Conservation (phyloP, 2,797 vertebrate genomes). For the Silurus lanzhouensis region DNA sequence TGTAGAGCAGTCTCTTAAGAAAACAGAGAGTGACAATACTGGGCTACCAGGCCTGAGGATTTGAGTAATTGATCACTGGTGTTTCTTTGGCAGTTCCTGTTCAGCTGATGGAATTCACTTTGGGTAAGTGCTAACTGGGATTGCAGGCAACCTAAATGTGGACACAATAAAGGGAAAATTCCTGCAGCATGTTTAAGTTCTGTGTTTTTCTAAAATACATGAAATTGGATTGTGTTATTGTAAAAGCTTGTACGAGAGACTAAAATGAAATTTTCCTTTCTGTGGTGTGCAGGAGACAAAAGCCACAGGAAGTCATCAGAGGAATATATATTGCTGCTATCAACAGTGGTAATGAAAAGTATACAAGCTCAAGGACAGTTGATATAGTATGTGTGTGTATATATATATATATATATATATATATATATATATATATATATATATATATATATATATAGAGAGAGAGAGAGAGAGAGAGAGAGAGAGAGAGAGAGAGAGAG, state of each 20-base stretch:
- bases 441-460: no score
- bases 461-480: no score
- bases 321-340: slow-evolving; percentile 52
- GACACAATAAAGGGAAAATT: slow-evolving; percentile 6
- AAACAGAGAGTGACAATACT: slow-evolving; percentile 39
- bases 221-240: slow-evolving; percentile 56
- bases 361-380: slow-evolving; percentile 33
- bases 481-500: no score
- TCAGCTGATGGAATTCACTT: slow-evolving; percentile 40
- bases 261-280: slow-evolving; percentile 56
- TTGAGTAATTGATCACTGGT: slow-evolving; percentile 49
- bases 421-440: no score
- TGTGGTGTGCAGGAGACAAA: slow-evolving; percentile 52
- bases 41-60: slow-evolving; percentile 31
- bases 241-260: slow-evolving; percentile 53
- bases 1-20: background rate
- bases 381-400: no score
- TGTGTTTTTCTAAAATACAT: slow-evolving; percentile 49
- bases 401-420: no score
- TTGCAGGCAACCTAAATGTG: slow-evolving; percentile 31
- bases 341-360: slow-evolving; percentile 42
- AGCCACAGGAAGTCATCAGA: slow-evolving; percentile 44
- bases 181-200: slow-evolving; percentile 30
- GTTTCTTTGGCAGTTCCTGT: slow-evolving; percentile 22
- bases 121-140: slow-evolving; percentile 30